phyloP scores from a whole-genome alignment of 2,797 vertebrate species.

The Okamejei kenojei region DNA sequence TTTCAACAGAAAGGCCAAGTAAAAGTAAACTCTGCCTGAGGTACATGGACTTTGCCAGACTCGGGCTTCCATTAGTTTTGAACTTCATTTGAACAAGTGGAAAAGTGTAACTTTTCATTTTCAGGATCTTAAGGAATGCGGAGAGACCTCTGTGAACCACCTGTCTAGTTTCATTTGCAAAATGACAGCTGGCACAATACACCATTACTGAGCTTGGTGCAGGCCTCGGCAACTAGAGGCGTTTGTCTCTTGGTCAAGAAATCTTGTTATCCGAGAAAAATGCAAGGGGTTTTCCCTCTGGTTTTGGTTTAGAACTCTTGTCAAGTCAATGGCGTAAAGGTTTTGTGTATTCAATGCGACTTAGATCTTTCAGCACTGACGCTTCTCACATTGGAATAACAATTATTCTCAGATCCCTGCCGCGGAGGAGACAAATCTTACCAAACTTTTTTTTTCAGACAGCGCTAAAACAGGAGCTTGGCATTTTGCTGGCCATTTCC shows the following conservation, averaged over 20 bases:
- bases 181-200: neutral
- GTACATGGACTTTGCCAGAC: neutral
- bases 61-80: neutral
- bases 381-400: neutral
- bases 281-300: neutral
- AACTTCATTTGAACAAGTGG: neutral
- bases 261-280: neutral
- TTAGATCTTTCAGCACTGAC: neutral
- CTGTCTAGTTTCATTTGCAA: neutral
- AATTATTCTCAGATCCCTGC: neutral
- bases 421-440: neutral
- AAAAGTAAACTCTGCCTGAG: neutral
- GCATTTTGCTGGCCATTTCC: neutral
- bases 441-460: too few species aligned
- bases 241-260: neutral
- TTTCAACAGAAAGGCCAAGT: neutral
- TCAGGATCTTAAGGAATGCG: neutral
- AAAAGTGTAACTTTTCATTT: neutral
- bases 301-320: neutral
- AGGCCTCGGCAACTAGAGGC: neutral
- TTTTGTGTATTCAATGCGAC: neutral
- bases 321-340: neutral
- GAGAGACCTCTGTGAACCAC: neutral
- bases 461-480: neutral
- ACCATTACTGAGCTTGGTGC: neutral